Evolutionary conservation across 2,888 invertebrate genomes (phyloP).

Genomic region (Thecophora atra): DNA sequence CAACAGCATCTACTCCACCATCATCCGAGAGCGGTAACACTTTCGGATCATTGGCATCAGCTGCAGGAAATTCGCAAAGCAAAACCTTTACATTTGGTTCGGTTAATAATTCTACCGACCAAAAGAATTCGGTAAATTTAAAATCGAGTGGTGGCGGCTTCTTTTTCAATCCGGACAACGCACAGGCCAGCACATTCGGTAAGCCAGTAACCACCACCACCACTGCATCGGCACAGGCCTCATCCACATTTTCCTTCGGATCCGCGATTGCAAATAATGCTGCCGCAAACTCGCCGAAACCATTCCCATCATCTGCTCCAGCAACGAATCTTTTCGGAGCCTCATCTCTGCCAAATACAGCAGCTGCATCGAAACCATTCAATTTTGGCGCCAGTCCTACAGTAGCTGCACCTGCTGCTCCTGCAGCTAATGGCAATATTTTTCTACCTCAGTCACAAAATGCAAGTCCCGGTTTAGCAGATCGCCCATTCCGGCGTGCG

Average conservation of each 20-base stretch:
- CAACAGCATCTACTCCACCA: neutral
- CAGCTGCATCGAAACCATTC: slow-evolving; percentile 44
- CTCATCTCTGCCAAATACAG: slow-evolving; percentile 30
- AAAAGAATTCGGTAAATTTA: slow-evolving; percentile 42
- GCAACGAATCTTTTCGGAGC: slow-evolving; percentile 47
- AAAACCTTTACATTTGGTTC: slow-evolving; percentile 50
- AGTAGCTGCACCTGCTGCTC: slow-evolving; percentile 24
- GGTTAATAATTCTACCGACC: slow-evolving; percentile 37
- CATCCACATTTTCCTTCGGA: slow-evolving; percentile 17
- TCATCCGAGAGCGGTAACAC: slow-evolving; percentile 12
- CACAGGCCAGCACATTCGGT: slow-evolving; percentile 51
- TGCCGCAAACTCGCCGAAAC: neutral
- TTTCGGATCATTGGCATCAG: slow-evolving; percentile 41
- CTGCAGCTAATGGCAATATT: slow-evolving; percentile 45
- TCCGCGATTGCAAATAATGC: slow-evolving; percentile 6
- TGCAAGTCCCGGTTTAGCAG: slow-evolving; percentile 38
- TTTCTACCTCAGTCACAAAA: slow-evolving; percentile 49
- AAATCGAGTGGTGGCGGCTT: slow-evolving; percentile 46
- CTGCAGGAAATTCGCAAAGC: slow-evolving; percentile 39
- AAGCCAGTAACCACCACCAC: slow-evolving; percentile 16
- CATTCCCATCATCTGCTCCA: slow-evolving; percentile 17
- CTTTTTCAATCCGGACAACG: slow-evolving; percentile 39
- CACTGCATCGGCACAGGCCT: slow-evolving; percentile 14
- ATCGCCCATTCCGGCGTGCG: slow-evolving; percentile 55
- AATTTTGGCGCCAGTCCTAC: slow-evolving; percentile 45